These are phyloP conservation scores for Habropoda laboriosa DNA, from an alignment of 1,140 invertebrate species.

Conservation along the genomic window DNA sequence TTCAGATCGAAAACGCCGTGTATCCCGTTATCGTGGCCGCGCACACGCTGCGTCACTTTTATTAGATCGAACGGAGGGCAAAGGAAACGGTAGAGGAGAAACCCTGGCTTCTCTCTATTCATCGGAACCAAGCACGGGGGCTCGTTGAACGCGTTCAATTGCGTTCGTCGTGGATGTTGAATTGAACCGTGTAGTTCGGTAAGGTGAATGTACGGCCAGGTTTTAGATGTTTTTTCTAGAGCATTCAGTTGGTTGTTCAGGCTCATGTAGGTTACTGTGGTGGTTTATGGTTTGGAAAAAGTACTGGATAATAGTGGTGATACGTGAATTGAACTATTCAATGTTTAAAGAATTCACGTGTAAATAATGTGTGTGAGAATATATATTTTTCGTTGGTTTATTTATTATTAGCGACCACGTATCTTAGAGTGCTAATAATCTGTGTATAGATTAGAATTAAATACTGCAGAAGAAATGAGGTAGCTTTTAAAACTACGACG, in stretches of 20 bases:
- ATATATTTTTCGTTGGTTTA: too few species aligned
- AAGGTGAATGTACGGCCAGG: slow-evolving; percentile 3
- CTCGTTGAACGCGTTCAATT: slow-evolving; percentile 13
- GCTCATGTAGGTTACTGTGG: background rate
- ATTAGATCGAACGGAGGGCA: slow-evolving; percentile 34
- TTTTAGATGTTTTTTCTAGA: background rate
- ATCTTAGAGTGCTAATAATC: too few species aligned
- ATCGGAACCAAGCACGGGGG: background rate
- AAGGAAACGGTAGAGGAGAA: slow-evolving; percentile 22
- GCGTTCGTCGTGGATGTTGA: background rate
- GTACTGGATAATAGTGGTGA: too few species aligned
- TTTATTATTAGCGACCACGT: too few species aligned
- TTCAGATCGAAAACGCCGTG: background rate
- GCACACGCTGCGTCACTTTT: background rate
- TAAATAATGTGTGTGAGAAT: background rate
- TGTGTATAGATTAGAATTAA: too few species aligned
- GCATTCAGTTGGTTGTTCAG: background rate
- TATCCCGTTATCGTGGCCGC: background rate
- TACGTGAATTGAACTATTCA: too few species aligned
- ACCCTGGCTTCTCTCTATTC: background rate
- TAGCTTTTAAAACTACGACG: too few species aligned
- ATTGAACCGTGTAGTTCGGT: background rate
- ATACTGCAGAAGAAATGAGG: too few species aligned
- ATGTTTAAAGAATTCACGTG: background rate
- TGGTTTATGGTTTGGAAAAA: background rate